Evolutionary conservation across 2,113 vertebrate genomes (phyloP).

Genomic region (Thalassarche chlororhynchos): DNA sequence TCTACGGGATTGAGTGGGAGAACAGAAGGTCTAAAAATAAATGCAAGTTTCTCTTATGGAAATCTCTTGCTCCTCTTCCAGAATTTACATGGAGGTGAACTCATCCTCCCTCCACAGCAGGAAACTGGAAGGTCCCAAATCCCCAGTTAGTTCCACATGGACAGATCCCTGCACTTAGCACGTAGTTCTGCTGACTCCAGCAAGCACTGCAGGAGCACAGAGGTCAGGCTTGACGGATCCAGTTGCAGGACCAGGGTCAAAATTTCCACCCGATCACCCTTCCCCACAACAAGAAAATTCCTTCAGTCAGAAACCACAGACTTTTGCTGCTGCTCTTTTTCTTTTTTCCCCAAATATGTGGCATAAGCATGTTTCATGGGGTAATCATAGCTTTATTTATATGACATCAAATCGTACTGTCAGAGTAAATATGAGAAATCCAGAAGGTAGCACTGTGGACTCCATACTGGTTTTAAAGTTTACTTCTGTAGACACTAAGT

Average conservation of each 20-base stretch:
- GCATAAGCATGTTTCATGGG: background rate
- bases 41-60: background rate
- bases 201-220: background rate
- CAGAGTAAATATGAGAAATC: background rate
- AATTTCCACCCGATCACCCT: background rate
- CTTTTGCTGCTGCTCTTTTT: background rate
- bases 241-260: background rate
- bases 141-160: constrained; percentile 20
- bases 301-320: background rate
- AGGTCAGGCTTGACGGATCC: constrained; percentile 25
- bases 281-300: background rate
- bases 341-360: background rate
- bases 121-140: background rate
- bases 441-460: background rate
- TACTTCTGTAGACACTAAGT: background rate
- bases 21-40: constrained; percentile 30
- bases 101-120: background rate
- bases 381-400: background rate
- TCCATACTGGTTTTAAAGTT: background rate
- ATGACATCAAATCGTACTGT: background rate
- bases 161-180: background rate
- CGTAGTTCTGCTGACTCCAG: background rate
- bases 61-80: background rate
- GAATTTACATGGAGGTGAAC: background rate
- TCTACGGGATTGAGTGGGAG: background rate